A percentile compares a stretch with the other conserved stretches of the same genome.
Conservation (phyloP, 2,113 vertebrate genomes). For the Rafetus swinhoei region DNA sequence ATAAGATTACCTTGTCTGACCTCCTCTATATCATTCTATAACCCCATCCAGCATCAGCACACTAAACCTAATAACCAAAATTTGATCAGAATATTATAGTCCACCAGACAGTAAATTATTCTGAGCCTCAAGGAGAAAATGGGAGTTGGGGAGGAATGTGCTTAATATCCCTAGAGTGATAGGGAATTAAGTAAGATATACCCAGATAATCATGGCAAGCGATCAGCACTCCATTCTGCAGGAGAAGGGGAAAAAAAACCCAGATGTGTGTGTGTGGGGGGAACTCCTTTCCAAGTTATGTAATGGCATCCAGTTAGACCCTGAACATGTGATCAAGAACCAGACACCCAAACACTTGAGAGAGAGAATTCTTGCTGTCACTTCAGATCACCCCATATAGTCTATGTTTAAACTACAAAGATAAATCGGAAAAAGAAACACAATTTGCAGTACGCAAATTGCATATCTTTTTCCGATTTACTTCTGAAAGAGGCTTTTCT, state of each 20-base stretch:
- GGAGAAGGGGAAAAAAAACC: background rate
- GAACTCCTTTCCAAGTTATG: background rate
- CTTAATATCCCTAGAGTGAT: background rate
- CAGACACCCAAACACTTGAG: background rate
- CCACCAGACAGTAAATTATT: background rate
- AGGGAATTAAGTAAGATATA: background rate
- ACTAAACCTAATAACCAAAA: background rate
- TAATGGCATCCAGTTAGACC: background rate
- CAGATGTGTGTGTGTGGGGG: background rate
- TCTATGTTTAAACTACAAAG: no score
- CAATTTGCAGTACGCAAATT: no score
- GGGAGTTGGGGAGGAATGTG: background rate
- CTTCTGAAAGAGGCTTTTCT: no score
- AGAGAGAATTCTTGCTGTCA: background rate
- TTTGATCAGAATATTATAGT: background rate
- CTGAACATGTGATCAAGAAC: background rate
- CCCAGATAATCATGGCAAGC: background rate
- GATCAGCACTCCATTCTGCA: background rate
- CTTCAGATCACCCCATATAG: background rate
- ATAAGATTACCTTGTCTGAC: background rate
- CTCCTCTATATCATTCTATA: background rate
- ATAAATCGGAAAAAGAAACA: no score
- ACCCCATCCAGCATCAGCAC: background rate
- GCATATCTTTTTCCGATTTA: no score
- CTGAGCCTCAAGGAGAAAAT: background rate